Base-by-base conservation (phyloP, 1,140 invertebrate species). In the Asbolus verrucosus region DNA sequence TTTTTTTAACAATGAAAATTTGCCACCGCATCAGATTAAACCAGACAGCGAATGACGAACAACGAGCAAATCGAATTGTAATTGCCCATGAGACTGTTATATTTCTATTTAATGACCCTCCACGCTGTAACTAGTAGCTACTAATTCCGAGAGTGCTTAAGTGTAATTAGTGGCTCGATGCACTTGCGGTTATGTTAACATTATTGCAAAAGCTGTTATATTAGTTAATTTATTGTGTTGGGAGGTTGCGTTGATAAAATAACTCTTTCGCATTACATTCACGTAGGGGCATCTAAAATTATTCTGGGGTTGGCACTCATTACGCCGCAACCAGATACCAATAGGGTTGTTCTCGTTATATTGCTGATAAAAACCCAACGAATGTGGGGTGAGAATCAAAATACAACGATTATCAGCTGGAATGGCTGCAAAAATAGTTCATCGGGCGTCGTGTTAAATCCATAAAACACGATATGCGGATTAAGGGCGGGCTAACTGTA, bases 101-200 rank as follows among this genome's bases (percentile, higher is more conserved):
- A 54, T 54, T 54, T 27, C 46, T 14, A 27, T 54, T 54, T 54
- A 54, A 54, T 54, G 46, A 54, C 46, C 21, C 21, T 31, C 43
- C 21, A 30, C 27, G 14, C 14, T 30, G 46, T 13, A 54, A 50
- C 18, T 50, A 19, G 43, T 11, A 21, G 5, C 46, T 31, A 54
- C 19, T 54, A 54, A 54, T 54, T 54, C 46, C 46, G 27, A 54
- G 46, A 27, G 46, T 13, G 46, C 21, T 54, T 54, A 54, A 54
- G 46, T 54, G 46, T 54, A 54, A 54, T 54, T 54, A 54, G 21
- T 24, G 21, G 11, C 46, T 27, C n/a, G 46, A 11, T 54, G 46
- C 46, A 54, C 21, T 54, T 30, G 46, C 46, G 21, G 41, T 16
- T 2, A 8, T 24, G 16, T 50, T 19, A 50, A 50, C 43, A 50